phyloP scores from a whole-genome alignment of 1,140 invertebrate genomes.

The Saxidomus purpurata region DNA sequence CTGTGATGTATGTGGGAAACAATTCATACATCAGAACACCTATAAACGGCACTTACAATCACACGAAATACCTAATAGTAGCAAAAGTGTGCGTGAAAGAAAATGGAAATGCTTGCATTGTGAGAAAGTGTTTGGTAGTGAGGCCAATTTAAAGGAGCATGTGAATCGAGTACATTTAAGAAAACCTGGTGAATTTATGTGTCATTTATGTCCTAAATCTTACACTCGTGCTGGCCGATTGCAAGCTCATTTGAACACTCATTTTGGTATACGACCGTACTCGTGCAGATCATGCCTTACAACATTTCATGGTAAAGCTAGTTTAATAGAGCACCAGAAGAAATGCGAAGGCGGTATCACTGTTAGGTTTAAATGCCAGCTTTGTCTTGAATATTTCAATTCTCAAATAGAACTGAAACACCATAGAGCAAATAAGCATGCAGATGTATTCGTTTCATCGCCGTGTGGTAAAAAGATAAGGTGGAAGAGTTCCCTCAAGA shows the following conservation, averaged over 20 bases:
- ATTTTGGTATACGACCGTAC: constrained; percentile 12
- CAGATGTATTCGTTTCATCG: not conserved
- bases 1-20: constrained; percentile 17
- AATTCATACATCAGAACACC: not conserved
- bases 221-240: not conserved
- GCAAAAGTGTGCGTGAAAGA: not conserved
- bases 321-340: constrained; percentile 1
- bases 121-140: constrained; percentile 13
- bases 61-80: not conserved
- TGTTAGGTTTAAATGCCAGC: not conserved
- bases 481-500: constrained; percentile 13
- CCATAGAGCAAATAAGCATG: not conserved
- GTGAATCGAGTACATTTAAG: not conserved
- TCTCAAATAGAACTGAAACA: not conserved
- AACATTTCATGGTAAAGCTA: not conserved
- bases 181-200: constrained; percentile 13
- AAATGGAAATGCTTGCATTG: constrained; percentile 11
- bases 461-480: not conserved
- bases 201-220: constrained; percentile 13
- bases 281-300: not conserved
- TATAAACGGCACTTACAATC: constrained; percentile 1
- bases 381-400: not conserved
- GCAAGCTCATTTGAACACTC: not conserved
- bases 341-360: not conserved
- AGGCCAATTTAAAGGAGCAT: constrained; percentile 10